Conservation (phyloP, 1,140 invertebrate species). For the Drosophila trapezifrons region DNA sequence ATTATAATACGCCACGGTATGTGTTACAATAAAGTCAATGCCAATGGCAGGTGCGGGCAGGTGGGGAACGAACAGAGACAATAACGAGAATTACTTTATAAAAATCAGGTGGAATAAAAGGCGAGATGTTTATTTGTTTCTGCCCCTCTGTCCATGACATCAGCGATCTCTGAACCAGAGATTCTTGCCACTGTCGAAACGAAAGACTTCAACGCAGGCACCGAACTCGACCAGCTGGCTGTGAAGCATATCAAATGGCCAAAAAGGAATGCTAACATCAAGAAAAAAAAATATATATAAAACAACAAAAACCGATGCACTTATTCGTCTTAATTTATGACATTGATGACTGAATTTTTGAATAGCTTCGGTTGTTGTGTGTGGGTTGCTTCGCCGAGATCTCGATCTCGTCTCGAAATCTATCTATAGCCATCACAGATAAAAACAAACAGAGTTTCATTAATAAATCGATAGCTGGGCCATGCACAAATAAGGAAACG, state of each 20-base stretch:
- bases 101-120: conserved; percentile 46
- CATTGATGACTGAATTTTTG: conserved; percentile 64
- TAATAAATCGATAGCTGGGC: conserved; percentile 70
- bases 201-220: conserved; percentile 77
- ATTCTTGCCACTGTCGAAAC: conserved; percentile 46
- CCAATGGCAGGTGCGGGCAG: conserved; percentile 63
- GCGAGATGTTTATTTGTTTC: conserved; percentile 27
- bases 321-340: conserved; percentile 75
- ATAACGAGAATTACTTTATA: conserved; percentile 43
- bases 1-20: conserved; percentile 64
- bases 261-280: conserved; percentile 29
- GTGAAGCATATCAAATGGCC: conserved; percentile 41
- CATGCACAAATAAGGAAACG: conserved; percentile 74
- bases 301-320: conserved; percentile 51
- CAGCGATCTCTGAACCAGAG: conserved; percentile 31
- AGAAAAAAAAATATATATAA: neutral
- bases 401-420: conserved; percentile 39
- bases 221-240: conserved; percentile 55
- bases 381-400: conserved; percentile 53
- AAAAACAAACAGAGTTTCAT: conserved; percentile 61
- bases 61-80: conserved; percentile 16
- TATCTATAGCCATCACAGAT: conserved; percentile 41
- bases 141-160: conserved; percentile 61
- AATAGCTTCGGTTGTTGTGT: conserved; percentile 38
- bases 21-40: conserved; percentile 78